Conservation (phyloP, 2,113 vertebrate genomes). For the Diphyllodes magnificus region DNA sequence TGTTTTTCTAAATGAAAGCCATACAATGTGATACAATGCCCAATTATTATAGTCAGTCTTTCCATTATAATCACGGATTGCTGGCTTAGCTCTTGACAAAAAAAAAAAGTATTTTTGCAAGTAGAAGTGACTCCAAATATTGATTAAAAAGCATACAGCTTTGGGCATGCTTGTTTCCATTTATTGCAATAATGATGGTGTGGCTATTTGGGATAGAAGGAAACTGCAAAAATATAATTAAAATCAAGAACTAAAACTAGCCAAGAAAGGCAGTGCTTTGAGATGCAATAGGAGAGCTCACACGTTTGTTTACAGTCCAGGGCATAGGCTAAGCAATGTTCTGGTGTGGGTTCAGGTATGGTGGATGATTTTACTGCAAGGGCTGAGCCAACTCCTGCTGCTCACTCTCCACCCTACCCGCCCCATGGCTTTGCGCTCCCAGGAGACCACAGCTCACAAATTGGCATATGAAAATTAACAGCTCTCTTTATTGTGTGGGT, state of each 20-base stretch:
- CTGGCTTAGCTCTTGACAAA: not conserved
- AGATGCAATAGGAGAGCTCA: not conserved
- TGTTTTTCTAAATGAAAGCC: conserved; percentile 18
- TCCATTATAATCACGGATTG: not conserved
- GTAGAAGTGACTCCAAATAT: not conserved
- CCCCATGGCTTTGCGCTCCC: not conserved
- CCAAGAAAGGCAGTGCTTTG: not conserved
- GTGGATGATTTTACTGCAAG: not conserved
- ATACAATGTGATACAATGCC: not conserved
- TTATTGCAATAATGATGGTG: not conserved
- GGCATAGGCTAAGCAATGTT: not conserved
- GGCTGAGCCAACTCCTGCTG: not conserved
- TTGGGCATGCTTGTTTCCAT: not conserved
- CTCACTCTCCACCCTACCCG: accelerated
- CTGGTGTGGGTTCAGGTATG: not conserved
- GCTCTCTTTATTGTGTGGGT: not conserved
- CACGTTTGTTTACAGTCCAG: not conserved
- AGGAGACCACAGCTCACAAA: not conserved
- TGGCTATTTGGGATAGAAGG: not conserved
- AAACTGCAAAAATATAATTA: not conserved
- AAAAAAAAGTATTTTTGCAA: not conserved
- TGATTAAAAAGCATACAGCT: not conserved
- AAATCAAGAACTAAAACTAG: not conserved
- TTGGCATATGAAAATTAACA: not conserved
- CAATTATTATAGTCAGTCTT: not conserved